Percentiles rank a stretch among this genome's conserved stretches.
These are phyloP conservation scores for Dicyrtomina minuta DNA, from an alignment of 2,888 invertebrate species.

Conservation along the genomic window DNA sequence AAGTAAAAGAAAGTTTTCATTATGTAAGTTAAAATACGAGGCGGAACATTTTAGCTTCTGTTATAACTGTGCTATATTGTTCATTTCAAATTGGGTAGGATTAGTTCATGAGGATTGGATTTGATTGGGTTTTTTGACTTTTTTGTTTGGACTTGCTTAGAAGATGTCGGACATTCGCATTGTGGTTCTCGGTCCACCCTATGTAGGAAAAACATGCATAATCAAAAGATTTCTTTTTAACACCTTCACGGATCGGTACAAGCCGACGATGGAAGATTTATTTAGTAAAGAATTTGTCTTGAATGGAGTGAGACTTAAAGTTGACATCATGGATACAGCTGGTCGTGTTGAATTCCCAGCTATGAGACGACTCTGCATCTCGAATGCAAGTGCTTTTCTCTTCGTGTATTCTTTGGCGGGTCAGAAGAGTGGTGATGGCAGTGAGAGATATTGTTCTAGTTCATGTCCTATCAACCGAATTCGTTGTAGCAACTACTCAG, in stretches of 20 bases:
- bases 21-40: too few species aligned
- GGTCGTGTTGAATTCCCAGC: constrained; percentile 88
- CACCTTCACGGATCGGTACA: constrained; percentile 76
- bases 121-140: too few species aligned
- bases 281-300: constrained; percentile 81
- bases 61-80: too few species aligned
- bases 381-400: constrained; percentile 84
- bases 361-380: constrained; percentile 74
- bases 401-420: constrained; percentile 81
- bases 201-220: constrained; percentile 83
- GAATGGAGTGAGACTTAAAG: constrained; percentile 72
- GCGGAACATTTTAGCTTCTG: too few species aligned
- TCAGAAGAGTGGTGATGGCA: too few species aligned
- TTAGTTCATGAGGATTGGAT: too few species aligned
- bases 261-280: constrained; percentile 83
- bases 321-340: constrained; percentile 61
- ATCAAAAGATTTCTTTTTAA: constrained; percentile 77
- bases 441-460: too few species aligned
- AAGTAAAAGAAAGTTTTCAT: too few species aligned
- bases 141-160: too few species aligned
- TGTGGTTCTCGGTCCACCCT: constrained; percentile 78
- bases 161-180: constrained; percentile 64
- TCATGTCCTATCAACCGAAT: too few species aligned
- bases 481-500: background rate
- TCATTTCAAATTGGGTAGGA: too few species aligned